Evolutionary conservation across 2,113 vertebrate genomes (phyloP).

Genomic region (Indicator maculatus): DNA sequence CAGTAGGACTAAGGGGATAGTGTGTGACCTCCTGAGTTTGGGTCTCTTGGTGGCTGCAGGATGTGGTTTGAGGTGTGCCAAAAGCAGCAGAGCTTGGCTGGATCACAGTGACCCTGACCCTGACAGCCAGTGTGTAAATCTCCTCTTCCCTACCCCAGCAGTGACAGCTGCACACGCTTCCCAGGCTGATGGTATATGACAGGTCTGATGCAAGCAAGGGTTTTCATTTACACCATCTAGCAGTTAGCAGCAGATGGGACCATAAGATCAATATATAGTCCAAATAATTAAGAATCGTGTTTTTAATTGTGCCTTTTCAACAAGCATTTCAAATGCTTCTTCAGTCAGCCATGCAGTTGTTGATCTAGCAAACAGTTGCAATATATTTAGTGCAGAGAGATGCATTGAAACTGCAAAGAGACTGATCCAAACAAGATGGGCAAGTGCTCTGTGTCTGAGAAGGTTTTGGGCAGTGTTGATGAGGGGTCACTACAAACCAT

Average conservation of each 20-base stretch:
- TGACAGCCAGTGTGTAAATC: background rate
- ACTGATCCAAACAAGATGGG: background rate
- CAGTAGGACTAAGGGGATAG: background rate
- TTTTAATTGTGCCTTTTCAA: conserved; percentile 54
- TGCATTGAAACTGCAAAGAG: background rate
- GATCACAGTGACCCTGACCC: background rate
- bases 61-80: background rate
- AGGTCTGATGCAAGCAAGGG: background rate
- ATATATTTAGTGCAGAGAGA: background rate
- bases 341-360: background rate
- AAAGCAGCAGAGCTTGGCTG: background rate
- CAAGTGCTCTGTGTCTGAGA: too few relatives aligned
- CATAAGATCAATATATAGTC: conserved; percentile 10
- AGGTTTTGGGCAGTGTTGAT: too few relatives aligned
- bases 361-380: background rate
- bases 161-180: background rate
- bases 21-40: background rate
- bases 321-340: background rate
- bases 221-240: background rate
- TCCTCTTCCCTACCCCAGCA: fast-evolving
- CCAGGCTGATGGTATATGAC: background rate
- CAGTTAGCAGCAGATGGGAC: conserved; percentile 48
- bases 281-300: conserved; percentile 46
- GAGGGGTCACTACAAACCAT: background rate
- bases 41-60: background rate